These are phyloP conservation scores for Rhinatrema bivittatum DNA, from an alignment of 2,797 vertebrate genomes.

Conservation along the genomic window DNA sequence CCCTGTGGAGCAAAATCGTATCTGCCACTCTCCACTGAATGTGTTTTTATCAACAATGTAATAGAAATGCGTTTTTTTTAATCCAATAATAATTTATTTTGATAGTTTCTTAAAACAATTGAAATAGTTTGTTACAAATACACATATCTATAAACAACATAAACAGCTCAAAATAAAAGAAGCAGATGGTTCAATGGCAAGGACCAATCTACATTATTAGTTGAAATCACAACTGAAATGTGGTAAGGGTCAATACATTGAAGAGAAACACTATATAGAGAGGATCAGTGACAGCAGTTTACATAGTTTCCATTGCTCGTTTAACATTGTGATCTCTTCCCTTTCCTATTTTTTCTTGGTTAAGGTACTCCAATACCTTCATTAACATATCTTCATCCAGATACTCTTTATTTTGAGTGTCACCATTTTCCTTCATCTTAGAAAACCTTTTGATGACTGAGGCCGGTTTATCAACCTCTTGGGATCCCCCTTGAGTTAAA, in stretches of 20 bases:
- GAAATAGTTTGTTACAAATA: conserved; percentile 47
- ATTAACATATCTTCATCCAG: conserved; percentile 76
- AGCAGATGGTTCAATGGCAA: conserved; percentile 37
- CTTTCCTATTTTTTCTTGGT: conserved; percentile 72
- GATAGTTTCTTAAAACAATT: conserved; percentile 49
- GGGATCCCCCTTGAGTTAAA: conserved; percentile 59
- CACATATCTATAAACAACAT: conserved; percentile 54
- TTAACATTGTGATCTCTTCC: conserved; percentile 68
- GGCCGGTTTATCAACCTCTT: conserved; percentile 46
- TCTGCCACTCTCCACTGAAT: conserved; percentile 38
- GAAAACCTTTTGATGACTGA: conserved; percentile 59
- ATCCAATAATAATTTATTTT: conserved; percentile 38
- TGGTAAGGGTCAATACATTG: conserved; percentile 32
- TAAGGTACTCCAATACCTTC: conserved; percentile 78
- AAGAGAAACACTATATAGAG: conserved; percentile 20
- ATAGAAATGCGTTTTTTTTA: conserved; percentile 29
- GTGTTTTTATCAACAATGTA: conserved; percentile 40
- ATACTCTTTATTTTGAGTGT: conserved; percentile 58
- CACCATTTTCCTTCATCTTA: conserved; percentile 33
- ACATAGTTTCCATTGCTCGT: conserved; percentile 69
- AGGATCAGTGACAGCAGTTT: no score
- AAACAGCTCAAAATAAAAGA: conserved; percentile 48
- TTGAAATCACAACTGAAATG: conserved; percentile 49
- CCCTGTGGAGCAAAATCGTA: conserved; percentile 36
- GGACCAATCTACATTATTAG: conserved; percentile 13